Percentiles rank a stretch among this genome's conserved stretches.
phyloP scores from a whole-genome alignment of 1,140 invertebrate genomes.

The Pentalonia nigronervosa region DNA sequence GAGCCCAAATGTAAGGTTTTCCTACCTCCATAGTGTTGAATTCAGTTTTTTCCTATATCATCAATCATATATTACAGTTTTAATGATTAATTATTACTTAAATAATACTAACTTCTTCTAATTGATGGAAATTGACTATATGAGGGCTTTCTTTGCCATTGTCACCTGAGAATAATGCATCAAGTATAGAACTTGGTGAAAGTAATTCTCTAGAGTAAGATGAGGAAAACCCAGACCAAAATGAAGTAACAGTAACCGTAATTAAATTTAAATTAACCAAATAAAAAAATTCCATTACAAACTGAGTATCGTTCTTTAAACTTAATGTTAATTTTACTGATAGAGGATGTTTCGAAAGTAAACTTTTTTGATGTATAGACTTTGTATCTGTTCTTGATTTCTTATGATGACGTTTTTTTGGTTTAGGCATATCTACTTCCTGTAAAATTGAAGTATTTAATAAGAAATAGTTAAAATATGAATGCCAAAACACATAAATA shows the following conservation, averaged over 20 bases:
- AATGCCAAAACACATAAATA: not conserved
- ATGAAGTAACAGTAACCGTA: conserved; percentile 45
- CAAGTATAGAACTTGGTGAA: conserved; percentile 51
- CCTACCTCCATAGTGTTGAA: conserved; percentile 46
- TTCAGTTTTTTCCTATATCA: conserved; percentile 26
- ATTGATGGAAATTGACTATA: conserved; percentile 50
- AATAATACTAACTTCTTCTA: conserved; percentile 34
- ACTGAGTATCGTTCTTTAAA: conserved; percentile 46
- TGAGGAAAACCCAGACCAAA: conserved; percentile 53
- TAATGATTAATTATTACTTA: not conserved
- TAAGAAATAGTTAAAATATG: not conserved
- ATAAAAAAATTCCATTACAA: conserved; percentile 54
- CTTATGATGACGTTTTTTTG: conserved; percentile 53
- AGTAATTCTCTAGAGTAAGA: conserved; percentile 48
- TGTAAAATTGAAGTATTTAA: not conserved
- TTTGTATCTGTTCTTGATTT: conserved; percentile 53
- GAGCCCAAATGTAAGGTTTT: conserved; percentile 54
- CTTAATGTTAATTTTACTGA: conserved; percentile 52
- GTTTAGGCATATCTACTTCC: conserved; percentile 51
- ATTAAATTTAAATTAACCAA: conserved; percentile 53
- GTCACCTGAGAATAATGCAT: conserved; percentile 42
- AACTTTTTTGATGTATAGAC: conserved; percentile 40
- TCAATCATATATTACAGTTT: conserved; percentile 8
- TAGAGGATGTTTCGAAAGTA: conserved; percentile 34
- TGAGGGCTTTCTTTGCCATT: conserved; percentile 43